These are phyloP conservation scores for Megaceryle alcyon DNA, from an alignment of 2,797 vertebrate species.

Conservation along the genomic window DNA sequence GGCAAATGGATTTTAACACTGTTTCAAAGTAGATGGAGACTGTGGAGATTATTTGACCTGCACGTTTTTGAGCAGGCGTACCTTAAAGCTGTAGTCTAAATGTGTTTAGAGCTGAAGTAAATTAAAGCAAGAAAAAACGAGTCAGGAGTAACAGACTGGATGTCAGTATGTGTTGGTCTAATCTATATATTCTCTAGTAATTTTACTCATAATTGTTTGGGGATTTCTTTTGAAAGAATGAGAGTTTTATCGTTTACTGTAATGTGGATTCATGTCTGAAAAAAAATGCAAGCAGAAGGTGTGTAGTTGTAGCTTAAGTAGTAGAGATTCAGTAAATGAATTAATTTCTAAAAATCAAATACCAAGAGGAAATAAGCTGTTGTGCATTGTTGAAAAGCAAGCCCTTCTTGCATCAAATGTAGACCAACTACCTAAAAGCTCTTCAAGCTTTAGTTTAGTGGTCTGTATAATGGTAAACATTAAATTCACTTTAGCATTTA, in stretches of 20 bases:
- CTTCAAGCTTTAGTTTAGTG: not conserved
- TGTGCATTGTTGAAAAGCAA: not conserved
- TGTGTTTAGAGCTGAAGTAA: not conserved
- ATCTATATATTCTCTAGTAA: not conserved
- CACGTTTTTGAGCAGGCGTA: not conserved
- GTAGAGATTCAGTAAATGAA: not conserved
- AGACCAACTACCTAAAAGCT: not conserved
- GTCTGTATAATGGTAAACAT: not conserved
- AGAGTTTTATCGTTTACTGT: not conserved
- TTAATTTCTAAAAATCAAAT: not conserved
- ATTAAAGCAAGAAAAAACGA: not conserved
- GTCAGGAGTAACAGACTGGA: not conserved
- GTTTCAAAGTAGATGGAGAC: not conserved
- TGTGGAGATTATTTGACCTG: not conserved
- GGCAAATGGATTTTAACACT: not conserved
- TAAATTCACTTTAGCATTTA: not conserved
- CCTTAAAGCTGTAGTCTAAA: not conserved
- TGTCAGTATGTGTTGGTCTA: not conserved
- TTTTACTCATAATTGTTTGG: not conserved
- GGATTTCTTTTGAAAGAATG: not conserved
- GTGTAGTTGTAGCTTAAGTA: not conserved
- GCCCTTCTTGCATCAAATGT: not conserved
- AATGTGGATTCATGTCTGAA: not conserved
- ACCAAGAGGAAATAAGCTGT: not conserved
- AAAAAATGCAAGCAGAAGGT: not conserved